Evolutionary conservation across 2,888 invertebrate genomes (phyloP), one percentile per base, ranked within the genome.

Genomic region (Chrysodeixis includens): DNA sequence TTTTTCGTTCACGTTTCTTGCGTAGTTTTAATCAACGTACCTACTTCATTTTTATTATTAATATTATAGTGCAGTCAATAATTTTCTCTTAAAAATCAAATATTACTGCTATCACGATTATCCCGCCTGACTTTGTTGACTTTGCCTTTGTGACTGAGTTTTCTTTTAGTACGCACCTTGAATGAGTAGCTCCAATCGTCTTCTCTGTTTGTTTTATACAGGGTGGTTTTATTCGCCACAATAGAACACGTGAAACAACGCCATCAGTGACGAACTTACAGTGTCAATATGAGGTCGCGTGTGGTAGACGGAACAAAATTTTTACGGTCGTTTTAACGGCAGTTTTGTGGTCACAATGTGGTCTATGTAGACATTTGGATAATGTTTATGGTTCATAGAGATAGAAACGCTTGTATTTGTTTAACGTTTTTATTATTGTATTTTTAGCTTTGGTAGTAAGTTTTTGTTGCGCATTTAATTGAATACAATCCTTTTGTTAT

Each of bases 231-330:
- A 14, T 20, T 49, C 46, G 9, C 46, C 18, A 18, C 30, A n/a
- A 22, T 30, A 30, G 32, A 56, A 18, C 61, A 61, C 58, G 18
- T 58, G 40, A 14, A 7, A 14, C n/a, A n/a, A n/a, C 40, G n/a
- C 12, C 58, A 56, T 40, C 40, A 57, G 56, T 26, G n/a, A 66
- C 44, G 46, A 49, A 49, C 62, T 35, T 26, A 60, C 76, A 52
- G 46, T 71, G 71, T 66, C 73, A 74, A 66, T 75, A 66, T 63
- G 58, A 62, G 61, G 58, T 79, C 14, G 72, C 69, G 79, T 72
- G 77, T 51, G 40, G 44, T 40, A 56, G 66, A 16, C 57, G 60
- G 40, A 59, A 71, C 61, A 63, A 46, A 62, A 69, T 69, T 71
- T 71, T 75, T 69, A 79, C 61, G 62, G 69, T 60, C 53, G 20